Evolutionary conservation across 2,113 vertebrate species (phyloP).

Genomic region (Bothrops jararaca): DNA sequence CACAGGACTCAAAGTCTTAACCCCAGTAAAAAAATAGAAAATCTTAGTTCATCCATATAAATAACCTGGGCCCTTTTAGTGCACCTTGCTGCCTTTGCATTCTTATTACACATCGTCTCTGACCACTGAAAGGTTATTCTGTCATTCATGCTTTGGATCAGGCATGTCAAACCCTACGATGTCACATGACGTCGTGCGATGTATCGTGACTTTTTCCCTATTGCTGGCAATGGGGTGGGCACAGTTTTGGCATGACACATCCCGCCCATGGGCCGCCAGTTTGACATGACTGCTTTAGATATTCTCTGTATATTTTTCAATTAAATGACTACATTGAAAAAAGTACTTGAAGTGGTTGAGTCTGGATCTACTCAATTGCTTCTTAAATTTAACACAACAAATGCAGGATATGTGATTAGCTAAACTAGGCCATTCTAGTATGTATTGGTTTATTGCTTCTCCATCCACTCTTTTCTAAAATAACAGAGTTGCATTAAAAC

Average conservation of each 20-base stretch:
- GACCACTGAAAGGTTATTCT: not conserved
- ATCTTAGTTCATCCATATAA: not conserved
- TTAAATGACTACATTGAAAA: not conserved
- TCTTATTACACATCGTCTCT: not conserved
- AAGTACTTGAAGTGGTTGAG: not conserved
- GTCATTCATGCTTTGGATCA: no score
- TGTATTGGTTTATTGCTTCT: not conserved
- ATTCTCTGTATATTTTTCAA: not conserved
- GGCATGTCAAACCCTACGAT: no score
- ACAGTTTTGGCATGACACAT: no score
- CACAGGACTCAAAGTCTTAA: not conserved
- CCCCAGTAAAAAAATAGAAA: not conserved
- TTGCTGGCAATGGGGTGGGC: no score
- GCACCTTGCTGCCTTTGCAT: not conserved
- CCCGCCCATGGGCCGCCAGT: no score
- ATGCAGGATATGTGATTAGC: not conserved
- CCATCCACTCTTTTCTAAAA: not conserved
- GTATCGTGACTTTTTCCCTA: no score
- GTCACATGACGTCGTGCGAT: no score
- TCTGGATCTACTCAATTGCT: not conserved
- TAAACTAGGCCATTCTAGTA: not conserved
- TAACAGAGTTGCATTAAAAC: conserved; percentile 3
- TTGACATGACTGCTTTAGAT: not conserved
- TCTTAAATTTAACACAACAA: not conserved
- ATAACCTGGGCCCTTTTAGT: not conserved